Evolutionary conservation across 2,888 invertebrate species (phyloP), one percentile per base, ranked within the genome.

Genomic region (Blomia tropicalis): DNA sequence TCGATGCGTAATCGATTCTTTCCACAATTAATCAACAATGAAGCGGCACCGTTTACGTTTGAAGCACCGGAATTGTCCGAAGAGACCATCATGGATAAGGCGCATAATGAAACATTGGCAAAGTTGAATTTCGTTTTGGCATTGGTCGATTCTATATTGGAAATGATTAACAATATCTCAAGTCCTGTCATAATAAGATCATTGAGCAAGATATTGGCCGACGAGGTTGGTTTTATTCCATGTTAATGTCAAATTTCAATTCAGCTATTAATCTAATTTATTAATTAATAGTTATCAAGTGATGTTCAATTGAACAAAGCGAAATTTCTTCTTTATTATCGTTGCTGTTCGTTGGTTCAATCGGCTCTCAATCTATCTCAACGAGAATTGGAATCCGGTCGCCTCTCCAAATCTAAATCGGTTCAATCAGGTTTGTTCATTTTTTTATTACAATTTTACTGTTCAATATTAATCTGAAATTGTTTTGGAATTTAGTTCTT

Each of bases 51-150:
- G 4, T 77, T 83, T 66, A 80, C 81, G 69, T 87, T 88, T 76
- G 83, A 87, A 71, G 85, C 91, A 22, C 93, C 92, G 17, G 91
- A 92, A 73, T 78, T 96, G 70, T 87, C 90, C 61, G 91, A 92
- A 76, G 95, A 96, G 77, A 93, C 93, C 19, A 80, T 95, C 56
- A 81, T 95, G 71, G 91, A 91, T 73, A 84, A 87, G 72, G 91
- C 91, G 76, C 93, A 95, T 77, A 92, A 91, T 77, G 91, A 92
- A 74, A 92, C 90, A 53, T 80, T 98, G 75, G 91, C 92, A 23
- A 96, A 96, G 76, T 79, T 98, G 69, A 90, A 93, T 78, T 98
- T 96, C 77, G 92, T 96, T 67, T 79, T 92, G 71, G 91, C 93
- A 66, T 78, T 98, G 67, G 91, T 91, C 67, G 93, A 92, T 73